A percentile compares a stretch with the other conserved stretches of the same genome.
These are phyloP conservation scores for Malurus melanocephalus DNA, from an alignment of 2,113 vertebrate genomes.

Conservation along the genomic window DNA sequence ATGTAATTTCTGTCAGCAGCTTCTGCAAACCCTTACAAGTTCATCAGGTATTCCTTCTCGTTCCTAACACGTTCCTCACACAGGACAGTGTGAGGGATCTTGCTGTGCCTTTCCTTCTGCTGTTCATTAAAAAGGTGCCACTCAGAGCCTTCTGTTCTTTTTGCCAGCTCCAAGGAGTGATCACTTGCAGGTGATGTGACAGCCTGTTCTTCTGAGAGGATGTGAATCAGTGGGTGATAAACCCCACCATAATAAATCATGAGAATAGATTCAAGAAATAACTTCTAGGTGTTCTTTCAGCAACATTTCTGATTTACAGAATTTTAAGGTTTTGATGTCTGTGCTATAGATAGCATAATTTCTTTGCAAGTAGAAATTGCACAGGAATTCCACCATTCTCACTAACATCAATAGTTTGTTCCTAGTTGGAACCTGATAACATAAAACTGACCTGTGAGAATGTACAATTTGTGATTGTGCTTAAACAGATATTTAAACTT, in stretches of 20 bases:
- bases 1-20: neutral
- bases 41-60: neutral
- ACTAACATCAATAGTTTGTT: neutral
- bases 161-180: neutral
- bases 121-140: neutral
- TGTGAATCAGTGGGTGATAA: neutral
- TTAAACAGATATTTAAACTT: neutral
- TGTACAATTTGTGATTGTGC: neutral
- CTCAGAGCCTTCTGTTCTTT: neutral
- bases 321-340: neutral
- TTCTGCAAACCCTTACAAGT: neutral
- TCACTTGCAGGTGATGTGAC: neutral
- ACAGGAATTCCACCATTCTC: neutral
- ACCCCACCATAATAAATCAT: neutral
- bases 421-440: neutral
- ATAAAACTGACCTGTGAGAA: neutral
- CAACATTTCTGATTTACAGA: neutral
- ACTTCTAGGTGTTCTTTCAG: neutral
- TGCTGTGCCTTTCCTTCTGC: neutral
- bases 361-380: neutral
- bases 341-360: neutral
- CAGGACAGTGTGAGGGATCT: neutral
- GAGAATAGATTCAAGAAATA: neutral
- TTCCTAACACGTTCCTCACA: neutral
- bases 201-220: neutral